Evolutionary conservation across 2,113 vertebrate genomes (phyloP).

Genomic region (Rhinolophus ferrumequinum): DNA sequence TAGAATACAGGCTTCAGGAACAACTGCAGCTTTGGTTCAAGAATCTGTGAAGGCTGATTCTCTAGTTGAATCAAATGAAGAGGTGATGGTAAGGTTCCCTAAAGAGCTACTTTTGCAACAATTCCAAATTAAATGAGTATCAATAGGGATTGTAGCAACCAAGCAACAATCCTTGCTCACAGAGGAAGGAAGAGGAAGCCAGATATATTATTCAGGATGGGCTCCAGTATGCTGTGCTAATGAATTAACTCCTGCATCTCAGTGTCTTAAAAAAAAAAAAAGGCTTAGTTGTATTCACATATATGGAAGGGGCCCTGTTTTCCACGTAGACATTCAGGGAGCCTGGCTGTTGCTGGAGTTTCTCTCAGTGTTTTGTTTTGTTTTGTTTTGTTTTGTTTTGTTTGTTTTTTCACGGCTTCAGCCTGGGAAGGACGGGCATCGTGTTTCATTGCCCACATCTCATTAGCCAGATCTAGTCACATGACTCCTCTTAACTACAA

Average conservation of each 20-base stretch:
- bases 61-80: background rate
- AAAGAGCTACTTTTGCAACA: background rate
- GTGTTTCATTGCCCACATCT: background rate
- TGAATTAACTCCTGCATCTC: background rate
- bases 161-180: background rate
- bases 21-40: background rate
- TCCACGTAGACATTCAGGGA: background rate
- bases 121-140: background rate
- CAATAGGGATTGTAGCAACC: background rate
- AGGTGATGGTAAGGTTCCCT: background rate
- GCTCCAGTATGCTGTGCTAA: background rate
- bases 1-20: background rate
- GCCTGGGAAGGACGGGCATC: background rate
- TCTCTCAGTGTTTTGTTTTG: background rate
- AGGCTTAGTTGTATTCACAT: background rate
- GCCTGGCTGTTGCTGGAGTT: background rate
- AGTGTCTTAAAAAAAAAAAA: background rate
- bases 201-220: background rate
- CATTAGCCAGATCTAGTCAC: background rate
- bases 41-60: background rate
- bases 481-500: background rate
- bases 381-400: too few species aligned
- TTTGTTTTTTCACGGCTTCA: background rate
- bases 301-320: background rate
- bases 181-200: background rate